Conservation (phyloP, 2,797 vertebrate species). For the Manis pentadactyla region DNA sequence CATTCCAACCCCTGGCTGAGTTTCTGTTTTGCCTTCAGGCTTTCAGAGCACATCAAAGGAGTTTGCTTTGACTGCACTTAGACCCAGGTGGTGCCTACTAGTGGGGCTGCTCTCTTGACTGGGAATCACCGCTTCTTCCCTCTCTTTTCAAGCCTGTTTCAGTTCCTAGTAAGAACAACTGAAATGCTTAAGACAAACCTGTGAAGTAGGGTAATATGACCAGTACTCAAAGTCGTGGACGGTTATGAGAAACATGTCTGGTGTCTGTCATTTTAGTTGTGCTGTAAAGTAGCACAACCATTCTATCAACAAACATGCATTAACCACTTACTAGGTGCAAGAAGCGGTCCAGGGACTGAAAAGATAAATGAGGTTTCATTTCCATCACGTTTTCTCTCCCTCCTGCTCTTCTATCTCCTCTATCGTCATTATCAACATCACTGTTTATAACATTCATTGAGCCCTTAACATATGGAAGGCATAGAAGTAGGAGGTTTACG, state of each 20-base stretch:
- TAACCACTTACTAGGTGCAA: background rate
- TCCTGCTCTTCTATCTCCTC: background rate
- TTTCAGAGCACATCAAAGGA: constrained; percentile 48
- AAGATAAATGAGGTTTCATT: background rate
- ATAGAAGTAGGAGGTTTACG: background rate
- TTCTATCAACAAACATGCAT: background rate
- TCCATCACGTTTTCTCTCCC: background rate
- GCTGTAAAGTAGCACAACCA: background rate
- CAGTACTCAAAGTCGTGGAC: background rate
- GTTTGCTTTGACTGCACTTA: constrained; percentile 30
- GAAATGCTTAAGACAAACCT: background rate
- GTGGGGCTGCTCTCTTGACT: background rate
- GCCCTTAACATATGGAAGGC: background rate
- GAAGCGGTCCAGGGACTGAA: background rate
- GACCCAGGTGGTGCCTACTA: background rate
- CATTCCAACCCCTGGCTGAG: constrained; percentile 24
- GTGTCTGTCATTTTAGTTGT: background rate
- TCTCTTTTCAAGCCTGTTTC: background rate
- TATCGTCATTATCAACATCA: background rate
- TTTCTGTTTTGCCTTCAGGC: constrained; percentile 47
- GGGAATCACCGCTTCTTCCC: background rate
- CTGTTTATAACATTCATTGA: constrained; percentile 40
- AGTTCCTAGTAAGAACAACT: background rate
- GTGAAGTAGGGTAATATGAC: background rate
- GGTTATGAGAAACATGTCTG: background rate